Percentiles rank a stretch among this genome's conserved stretches.
Evolutionary conservation across 2,888 invertebrate genomes (phyloP).

Genomic region (Cerceris rybyensis): DNA sequence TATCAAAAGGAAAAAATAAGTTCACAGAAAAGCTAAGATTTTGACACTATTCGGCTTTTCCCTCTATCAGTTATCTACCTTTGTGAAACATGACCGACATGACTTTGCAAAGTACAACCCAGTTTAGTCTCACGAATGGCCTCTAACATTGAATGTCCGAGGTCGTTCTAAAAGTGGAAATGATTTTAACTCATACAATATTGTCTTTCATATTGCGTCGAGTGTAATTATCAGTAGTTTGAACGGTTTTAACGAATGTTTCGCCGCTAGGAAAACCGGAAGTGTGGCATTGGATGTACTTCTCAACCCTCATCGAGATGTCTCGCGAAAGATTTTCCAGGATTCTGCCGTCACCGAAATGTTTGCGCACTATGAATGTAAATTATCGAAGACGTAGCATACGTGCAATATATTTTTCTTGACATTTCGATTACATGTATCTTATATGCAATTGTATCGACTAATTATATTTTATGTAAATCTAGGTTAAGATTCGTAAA

Average conservation of each 20-base stretch:
- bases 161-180: too few relatives aligned
- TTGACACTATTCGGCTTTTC: too few relatives aligned
- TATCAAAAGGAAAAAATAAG: too few relatives aligned
- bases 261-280: neutral
- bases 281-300: constrained; percentile 13
- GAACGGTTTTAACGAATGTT: neutral
- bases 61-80: too few relatives aligned
- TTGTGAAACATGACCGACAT: too few relatives aligned
- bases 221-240: neutral
- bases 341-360: constrained; percentile 24
- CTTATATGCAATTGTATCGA: constrained; percentile 54
- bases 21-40: too few relatives aligned
- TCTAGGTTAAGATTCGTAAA: constrained; percentile 59
- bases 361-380: constrained; percentile 42
- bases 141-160: too few relatives aligned
- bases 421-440: constrained; percentile 44
- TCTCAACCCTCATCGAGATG: constrained; percentile 1
- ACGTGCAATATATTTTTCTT: constrained; percentile 65
- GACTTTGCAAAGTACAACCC: too few relatives aligned
- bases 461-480: constrained; percentile 68
- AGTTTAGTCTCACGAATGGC: too few relatives aligned
- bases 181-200: too few relatives aligned
- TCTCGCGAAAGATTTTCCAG: constrained; percentile 21
- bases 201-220: too few relatives aligned
- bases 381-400: constrained; percentile 51